Evolutionary conservation across 2,888 invertebrate genomes (phyloP).

Genomic region (Sphaeridia pumilis): DNA sequence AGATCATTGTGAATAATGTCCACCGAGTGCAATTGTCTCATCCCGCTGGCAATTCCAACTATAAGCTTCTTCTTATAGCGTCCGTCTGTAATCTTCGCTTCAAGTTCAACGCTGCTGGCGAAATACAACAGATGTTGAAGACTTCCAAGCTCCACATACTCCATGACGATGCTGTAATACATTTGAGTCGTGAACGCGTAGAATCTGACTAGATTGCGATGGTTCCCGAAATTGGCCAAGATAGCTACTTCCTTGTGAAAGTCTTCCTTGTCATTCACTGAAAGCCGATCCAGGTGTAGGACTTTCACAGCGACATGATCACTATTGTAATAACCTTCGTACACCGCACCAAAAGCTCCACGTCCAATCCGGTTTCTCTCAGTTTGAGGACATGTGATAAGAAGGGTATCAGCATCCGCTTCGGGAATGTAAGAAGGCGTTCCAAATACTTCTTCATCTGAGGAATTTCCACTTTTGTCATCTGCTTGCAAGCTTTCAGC

Average conservation of each 20-base stretch:
- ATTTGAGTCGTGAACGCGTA: conserved; percentile 7
- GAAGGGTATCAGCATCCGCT: conserved; percentile 1
- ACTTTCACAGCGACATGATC: background rate
- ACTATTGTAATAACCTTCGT: background rate
- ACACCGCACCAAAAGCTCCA: conserved; percentile 8
- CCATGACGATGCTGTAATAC: conserved; percentile 12
- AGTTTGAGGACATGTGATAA: background rate
- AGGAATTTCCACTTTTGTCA: background rate
- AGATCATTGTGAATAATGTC: conserved; percentile 16
- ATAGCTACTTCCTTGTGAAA: conserved; percentile 6
- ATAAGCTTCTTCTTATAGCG: conserved; percentile 14
- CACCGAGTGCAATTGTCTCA: conserved; percentile 17
- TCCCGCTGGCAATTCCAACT: conserved; percentile 13
- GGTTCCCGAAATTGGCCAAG: conserved; percentile 11
- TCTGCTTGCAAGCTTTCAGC: background rate
- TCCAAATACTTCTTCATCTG: background rate
- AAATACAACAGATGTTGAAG: conserved; percentile 13
- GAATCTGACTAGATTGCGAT: conserved; percentile 13
- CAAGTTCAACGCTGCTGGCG: conserved; percentile 3
- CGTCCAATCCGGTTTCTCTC: conserved; percentile 1
- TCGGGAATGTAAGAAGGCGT: conserved; percentile 5
- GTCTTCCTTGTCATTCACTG: background rate
- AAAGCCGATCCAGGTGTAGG: background rate
- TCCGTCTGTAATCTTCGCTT: conserved; percentile 16
- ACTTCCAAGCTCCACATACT: conserved; percentile 16